Conservation (phyloP, 2,888 invertebrate genomes). For the Synanthedon vespiformis region DNA sequence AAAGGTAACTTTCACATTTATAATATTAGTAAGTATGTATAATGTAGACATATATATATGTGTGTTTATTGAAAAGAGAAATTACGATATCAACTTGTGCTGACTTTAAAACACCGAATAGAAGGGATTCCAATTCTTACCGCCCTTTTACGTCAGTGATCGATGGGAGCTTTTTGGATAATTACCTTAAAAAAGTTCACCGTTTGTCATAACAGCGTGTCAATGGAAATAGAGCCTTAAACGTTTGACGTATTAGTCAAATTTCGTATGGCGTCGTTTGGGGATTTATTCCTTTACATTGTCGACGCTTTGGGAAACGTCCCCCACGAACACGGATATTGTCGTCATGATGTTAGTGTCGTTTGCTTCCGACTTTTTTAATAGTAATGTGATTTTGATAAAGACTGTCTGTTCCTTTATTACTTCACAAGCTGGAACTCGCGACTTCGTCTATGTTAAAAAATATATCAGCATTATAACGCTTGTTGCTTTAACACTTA, state of each 20-base stretch:
- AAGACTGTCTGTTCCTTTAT: not conserved
- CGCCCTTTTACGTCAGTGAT: constrained; percentile 1
- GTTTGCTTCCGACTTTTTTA: not conserved
- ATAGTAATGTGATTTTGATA: not conserved
- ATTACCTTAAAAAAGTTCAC: constrained; percentile 1
- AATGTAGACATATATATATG: no score
- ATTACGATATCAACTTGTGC: no score
- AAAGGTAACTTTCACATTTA: no score
- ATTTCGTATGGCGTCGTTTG: not conserved
- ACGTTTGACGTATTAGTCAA: not conserved
- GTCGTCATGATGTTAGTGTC: constrained; percentile 8
- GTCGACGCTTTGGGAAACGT: not conserved
- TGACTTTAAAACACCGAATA: not conserved
- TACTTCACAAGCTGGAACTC: no score
- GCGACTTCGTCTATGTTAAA: no score
- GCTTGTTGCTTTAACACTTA: no score
- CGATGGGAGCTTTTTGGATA: constrained; percentile 6
- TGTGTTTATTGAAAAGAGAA: no score
- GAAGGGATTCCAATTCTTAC: not conserved
- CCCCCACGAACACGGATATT: constrained; percentile 16
- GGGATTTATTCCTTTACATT: not conserved
- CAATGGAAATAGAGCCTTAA: constrained; percentile 11
- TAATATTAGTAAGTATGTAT: no score
- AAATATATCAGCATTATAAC: no score
- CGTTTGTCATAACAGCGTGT: constrained; percentile 3